These are phyloP conservation scores for Daubentonia madagascariensis DNA, from an alignment of 2,113 vertebrate species.

Conservation along the genomic window DNA sequence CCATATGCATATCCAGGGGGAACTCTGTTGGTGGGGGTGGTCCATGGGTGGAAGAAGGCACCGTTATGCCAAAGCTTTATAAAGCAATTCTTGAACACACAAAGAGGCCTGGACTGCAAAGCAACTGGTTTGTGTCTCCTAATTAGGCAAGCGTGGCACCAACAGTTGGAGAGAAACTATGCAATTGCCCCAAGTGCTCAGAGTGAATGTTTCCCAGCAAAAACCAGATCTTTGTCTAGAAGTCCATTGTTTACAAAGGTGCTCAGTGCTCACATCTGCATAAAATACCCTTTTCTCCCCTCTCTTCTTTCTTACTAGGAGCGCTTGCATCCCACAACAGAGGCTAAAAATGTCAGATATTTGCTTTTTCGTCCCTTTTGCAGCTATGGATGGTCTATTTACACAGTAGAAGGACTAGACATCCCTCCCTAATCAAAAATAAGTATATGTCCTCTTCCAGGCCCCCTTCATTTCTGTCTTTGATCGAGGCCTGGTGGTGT, in stretches of 20 bases:
- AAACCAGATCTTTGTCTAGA: background rate
- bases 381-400: background rate
- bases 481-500: background rate
- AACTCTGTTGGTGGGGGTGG: background rate
- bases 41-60: accelerated
- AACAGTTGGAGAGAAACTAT: background rate
- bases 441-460: background rate
- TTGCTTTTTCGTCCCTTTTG: background rate
- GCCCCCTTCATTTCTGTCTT: background rate
- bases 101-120: accelerated
- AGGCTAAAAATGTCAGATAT: background rate
- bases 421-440: background rate
- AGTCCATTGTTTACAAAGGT: background rate
- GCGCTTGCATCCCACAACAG: background rate
- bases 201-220: background rate
- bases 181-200: background rate
- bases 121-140: background rate
- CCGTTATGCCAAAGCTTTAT: background rate
- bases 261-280: background rate
- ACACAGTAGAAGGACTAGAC: background rate
- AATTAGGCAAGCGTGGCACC: too few species aligned
- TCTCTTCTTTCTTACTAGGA: background rate
- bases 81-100: background rate
- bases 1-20: too few species aligned
- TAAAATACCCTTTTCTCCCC: background rate